These are phyloP conservation scores for Heliconius erato DNA, from an alignment of 2,888 invertebrate genomes.

Conservation along the genomic window DNA sequence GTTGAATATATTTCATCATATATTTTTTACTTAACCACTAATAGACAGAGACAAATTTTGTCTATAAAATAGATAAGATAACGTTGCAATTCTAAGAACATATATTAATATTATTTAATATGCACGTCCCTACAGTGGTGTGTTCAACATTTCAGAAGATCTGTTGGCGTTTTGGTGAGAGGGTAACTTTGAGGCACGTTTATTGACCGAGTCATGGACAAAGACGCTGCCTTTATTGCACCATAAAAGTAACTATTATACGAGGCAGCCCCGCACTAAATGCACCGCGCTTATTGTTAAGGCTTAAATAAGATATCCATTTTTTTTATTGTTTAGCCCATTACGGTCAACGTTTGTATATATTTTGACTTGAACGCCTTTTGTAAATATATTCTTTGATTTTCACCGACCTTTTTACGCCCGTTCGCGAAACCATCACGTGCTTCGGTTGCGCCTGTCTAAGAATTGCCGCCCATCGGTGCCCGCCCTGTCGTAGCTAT, in stretches of 20 bases:
- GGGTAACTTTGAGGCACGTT: conserved; percentile 64
- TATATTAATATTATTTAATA: conserved; percentile 38
- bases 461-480: conserved; percentile 34
- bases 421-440: conserved; percentile 75
- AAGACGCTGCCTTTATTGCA: conserved; percentile 77
- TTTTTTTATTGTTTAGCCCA: conserved; percentile 80
- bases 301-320: conserved; percentile 84
- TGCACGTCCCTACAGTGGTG: conserved; percentile 38
- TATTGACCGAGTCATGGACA: conserved; percentile 77
- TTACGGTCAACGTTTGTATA: conserved; percentile 80
- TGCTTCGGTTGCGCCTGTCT: conserved; percentile 61
- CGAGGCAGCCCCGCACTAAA: conserved; percentile 71
- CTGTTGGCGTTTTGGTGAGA: conserved; percentile 56
- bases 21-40: too few relatives aligned
- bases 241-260: conserved; percentile 81
- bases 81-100: not conserved
- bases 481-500: conserved; percentile 35
- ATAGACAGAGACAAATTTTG: not conserved
- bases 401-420: conserved; percentile 65
- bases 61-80: not conserved
- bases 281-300: conserved; percentile 78
- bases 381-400: conserved; percentile 69
- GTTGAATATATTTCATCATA: not conserved
- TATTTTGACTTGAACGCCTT: conserved; percentile 81
- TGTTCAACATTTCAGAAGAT: conserved; percentile 52